Evolutionary conservation across 2,113 vertebrate genomes (phyloP).

Genomic region (Datnioides undecimradiatus): DNA sequence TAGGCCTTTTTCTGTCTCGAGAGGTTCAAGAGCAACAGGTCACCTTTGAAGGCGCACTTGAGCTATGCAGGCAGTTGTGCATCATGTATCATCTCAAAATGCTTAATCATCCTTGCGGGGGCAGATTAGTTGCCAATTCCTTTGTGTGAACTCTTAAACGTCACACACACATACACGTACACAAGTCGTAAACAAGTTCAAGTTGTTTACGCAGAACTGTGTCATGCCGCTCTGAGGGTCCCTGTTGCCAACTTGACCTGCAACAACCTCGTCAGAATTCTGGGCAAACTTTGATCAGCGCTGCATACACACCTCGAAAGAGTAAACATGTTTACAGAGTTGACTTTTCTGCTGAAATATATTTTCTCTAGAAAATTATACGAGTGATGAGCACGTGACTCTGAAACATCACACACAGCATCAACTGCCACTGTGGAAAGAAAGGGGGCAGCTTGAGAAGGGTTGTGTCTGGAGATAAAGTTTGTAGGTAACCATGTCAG

Average conservation of each 20-base stretch:
- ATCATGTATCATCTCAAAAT: conserved; percentile 22
- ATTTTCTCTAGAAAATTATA: conserved; percentile 8
- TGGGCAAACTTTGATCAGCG: conserved; percentile 32
- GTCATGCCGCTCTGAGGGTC: conserved; percentile 49
- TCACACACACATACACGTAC: conserved; percentile 5
- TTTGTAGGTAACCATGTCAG: conserved; percentile 66
- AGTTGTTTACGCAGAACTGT: conserved; percentile 58
- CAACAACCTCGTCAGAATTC: conserved; percentile 37
- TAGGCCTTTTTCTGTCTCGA: conserved; percentile 1
- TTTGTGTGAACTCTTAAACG: conserved; percentile 31
- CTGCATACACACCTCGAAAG: conserved; percentile 33
- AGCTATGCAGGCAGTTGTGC: conserved; percentile 5
- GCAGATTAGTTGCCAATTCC: conserved; percentile 19
- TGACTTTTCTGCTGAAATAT: conserved; percentile 19
- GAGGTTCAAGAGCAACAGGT: conserved; percentile 23
- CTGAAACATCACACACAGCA: neutral
- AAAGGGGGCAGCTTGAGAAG: neutral
- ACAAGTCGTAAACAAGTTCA: conserved; percentile 54
- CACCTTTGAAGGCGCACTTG: conserved; percentile 16
- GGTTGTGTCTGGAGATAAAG: conserved; percentile 9
- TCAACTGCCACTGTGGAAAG: neutral
- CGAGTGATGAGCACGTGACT: neutral
- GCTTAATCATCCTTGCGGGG: conserved; percentile 15
- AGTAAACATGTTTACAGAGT: conserved; percentile 69
- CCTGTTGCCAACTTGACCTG: conserved; percentile 50